Base-by-base conservation (phyloP, 2,888 invertebrate species). In the Campoplex capitator region DNA sequence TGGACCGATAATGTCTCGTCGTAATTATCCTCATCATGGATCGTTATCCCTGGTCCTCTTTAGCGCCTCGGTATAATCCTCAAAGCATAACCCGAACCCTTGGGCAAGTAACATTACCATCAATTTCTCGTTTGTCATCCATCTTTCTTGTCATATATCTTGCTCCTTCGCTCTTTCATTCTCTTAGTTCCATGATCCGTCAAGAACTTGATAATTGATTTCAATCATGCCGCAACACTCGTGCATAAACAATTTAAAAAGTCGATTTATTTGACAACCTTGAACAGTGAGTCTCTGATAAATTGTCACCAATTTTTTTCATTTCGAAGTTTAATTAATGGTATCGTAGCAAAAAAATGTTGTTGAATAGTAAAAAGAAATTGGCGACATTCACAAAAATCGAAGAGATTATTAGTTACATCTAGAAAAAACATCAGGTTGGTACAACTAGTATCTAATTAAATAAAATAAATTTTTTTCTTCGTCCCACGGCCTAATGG, bases 1-100 rank as follows among this genome's bases (percentile, higher is more conserved):
- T 54, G 51, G 80, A 51, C 28, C 76, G 77, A 84, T 81, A 73
- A 83, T 88, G 86, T 90, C 87, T 78, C 86, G 87, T 68, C 70
- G 67, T 85, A 81, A 85, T 85, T 85, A 85, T 81, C 80, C 77
- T 77, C 80, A 65, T 77, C 71, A 73, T 81, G 67, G 80, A 81
- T 85, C 51, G 88, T 88, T 76, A 88, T 89, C 89, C 67, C 54
- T 75, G 48, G 54, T 38, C 65, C 70, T 65, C 62, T 68, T 78
- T 76, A 71, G 71, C 83, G 80, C 83, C 86, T 83, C 80, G 18
- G 13, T n/a, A 16, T 51, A 83, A 76, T 83, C 18, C 71, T 80
- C 48, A 58, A 79, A 76, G 48, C 58, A 82, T 9, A 56, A 82
- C 86, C 67, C 76, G 71, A 80, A 23, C 71, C 75, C 83, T 80